Evolutionary conservation across 1,140 invertebrate species (phyloP).

Genomic region (Lepidotrigona ventralis): DNA sequence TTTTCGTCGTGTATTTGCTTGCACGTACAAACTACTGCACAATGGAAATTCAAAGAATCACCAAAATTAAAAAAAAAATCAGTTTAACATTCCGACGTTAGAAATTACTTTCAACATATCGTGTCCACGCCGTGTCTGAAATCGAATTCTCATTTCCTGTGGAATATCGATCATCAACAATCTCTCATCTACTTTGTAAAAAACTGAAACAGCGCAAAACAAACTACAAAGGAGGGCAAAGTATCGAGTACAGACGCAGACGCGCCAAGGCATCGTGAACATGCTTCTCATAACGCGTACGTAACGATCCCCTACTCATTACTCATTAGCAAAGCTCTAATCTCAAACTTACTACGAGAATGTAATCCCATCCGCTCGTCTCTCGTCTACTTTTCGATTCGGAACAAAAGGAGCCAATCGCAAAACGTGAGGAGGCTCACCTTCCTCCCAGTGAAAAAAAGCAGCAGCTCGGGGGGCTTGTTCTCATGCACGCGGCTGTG

Average conservation of each 20-base stretch:
- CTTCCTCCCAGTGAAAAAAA: conserved; percentile 12
- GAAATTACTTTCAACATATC: conserved; percentile 5
- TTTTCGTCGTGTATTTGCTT: too few species aligned
- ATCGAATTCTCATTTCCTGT: background rate
- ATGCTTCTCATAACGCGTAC: background rate
- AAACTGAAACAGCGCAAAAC: background rate
- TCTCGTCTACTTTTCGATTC: too few species aligned
- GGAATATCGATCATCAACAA: background rate
- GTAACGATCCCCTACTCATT: background rate
- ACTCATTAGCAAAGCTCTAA: background rate
- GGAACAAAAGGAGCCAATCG: background rate
- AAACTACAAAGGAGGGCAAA: background rate
- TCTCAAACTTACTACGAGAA: background rate
- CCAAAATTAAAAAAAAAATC: too few species aligned
- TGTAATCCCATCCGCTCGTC: background rate
- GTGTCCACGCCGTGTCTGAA: background rate
- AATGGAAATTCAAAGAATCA: too few species aligned
- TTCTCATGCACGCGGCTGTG: background rate
- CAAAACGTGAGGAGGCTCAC: background rate
- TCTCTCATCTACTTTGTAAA: background rate
- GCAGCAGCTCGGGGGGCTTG: background rate
- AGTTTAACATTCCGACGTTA: too few species aligned
- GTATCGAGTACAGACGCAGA: background rate
- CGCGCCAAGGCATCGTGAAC: background rate
- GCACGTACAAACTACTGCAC: too few species aligned